Percentiles rank a stretch among this genome's conserved stretches.
These are phyloP conservation scores for Microctenopoma stevenorrisi DNA, from an alignment of 2,797 vertebrate genomes.

Conservation along the genomic window DNA sequence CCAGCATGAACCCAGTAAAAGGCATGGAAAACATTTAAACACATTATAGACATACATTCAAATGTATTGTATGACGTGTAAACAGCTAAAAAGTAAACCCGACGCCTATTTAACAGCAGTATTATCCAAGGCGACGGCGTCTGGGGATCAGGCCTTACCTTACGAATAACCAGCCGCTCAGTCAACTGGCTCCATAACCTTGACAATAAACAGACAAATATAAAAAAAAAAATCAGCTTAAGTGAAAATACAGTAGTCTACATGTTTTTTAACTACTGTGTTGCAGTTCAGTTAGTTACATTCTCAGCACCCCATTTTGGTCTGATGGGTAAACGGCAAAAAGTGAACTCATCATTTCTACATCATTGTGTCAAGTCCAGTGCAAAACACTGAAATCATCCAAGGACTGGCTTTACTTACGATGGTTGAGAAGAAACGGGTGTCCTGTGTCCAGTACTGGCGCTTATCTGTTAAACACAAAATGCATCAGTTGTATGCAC, in stretches of 20 bases:
- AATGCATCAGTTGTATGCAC: not conserved
- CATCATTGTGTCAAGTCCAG: not conserved
- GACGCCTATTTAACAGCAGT: not conserved
- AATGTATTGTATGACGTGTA: not conserved
- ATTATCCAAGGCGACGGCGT: not conserved
- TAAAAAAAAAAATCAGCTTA: not conserved
- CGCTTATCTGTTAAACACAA: slow-evolving; percentile 36
- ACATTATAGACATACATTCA: not conserved
- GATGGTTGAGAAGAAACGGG: not conserved
- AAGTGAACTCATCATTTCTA: slow-evolving; percentile 69
- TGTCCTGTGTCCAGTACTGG: not conserved
- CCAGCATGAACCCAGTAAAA: slow-evolving; percentile 3
- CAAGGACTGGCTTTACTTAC: slow-evolving; percentile 31
- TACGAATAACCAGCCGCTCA: not conserved
- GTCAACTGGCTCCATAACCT: not conserved
- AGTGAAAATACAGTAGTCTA: not conserved
- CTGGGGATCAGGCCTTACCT: slow-evolving; percentile 3
- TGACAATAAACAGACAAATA: not conserved
- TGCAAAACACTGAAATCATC: not conserved
- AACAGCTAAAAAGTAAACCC: not conserved
- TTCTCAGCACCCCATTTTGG: slow-evolving; percentile 79
- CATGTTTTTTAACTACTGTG: not conserved
- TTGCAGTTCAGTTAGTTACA: slow-evolving; percentile 80
- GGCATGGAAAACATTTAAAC: not conserved
- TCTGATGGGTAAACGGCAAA: slow-evolving; percentile 90